phyloP scores from a whole-genome alignment of 2,888 invertebrate genomes.

The Drosophila quinaria region DNA sequence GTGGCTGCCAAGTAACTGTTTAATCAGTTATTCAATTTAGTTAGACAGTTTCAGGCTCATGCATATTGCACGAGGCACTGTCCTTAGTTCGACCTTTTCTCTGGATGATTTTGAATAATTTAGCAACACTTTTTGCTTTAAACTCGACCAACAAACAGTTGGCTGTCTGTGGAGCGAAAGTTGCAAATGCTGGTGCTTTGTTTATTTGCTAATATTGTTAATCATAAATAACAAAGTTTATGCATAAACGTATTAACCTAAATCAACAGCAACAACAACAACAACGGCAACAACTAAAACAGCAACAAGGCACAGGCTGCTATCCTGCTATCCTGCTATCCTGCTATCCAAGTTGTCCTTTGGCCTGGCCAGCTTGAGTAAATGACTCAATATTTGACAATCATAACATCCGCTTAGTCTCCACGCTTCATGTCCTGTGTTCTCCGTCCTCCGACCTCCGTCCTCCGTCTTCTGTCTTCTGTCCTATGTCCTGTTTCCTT shows the following conservation, averaged over 20 bases:
- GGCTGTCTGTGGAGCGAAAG: neutral
- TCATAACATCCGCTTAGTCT: slow-evolving; percentile 71
- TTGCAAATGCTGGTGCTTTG: slow-evolving; percentile 32
- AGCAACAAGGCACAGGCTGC: slow-evolving; percentile 16
- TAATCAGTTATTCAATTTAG: slow-evolving; percentile 79
- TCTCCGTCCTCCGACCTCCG: slow-evolving; percentile 1
- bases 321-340: slow-evolving; percentile 8
- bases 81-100: slow-evolving; percentile 65
- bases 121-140: slow-evolving; percentile 55
- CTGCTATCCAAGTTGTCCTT: slow-evolving; percentile 45
- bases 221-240: slow-evolving; percentile 77
- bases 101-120: slow-evolving; percentile 69
- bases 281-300: neutral
- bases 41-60: slow-evolving; percentile 73
- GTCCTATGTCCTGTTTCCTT: slow-evolving; percentile 12
- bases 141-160: slow-evolving; percentile 31
- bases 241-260: slow-evolving; percentile 77
- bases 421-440: slow-evolving; percentile 16
- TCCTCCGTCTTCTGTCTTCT: neutral
- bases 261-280: slow-evolving; percentile 59
- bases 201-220: slow-evolving; percentile 70
- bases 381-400: slow-evolving; percentile 80
- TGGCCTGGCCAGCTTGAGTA: slow-evolving; percentile 62
- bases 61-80: slow-evolving; percentile 64
- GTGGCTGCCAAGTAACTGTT: slow-evolving; percentile 55